Base-by-base conservation (phyloP, 2,113 vertebrate genomes). In the Bubo bubo region DNA sequence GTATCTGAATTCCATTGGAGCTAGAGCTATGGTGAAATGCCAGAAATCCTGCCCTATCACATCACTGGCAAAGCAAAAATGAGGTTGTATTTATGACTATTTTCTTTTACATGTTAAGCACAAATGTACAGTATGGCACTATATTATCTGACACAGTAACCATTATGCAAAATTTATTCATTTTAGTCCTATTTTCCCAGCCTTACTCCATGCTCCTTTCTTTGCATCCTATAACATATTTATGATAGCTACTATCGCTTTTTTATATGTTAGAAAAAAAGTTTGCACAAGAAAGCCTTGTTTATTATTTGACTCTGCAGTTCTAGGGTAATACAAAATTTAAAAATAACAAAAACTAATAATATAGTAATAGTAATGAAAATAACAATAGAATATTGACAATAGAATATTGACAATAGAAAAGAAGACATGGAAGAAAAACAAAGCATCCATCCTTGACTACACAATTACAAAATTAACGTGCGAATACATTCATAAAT, bases 401-500 rank as follows among this genome's bases (percentile, higher is more conserved):
- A 86, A 27, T 16, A 83, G 75, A 86, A 93, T 86, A 74, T 83
- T 94, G 47, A 8, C 75, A 86, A 27, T 19, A 86, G 75, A 86
- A 93, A 72, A 80, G 32, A 10, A 56, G 24, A 74, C 8, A 30
- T 19, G 35, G 49, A 79, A 86, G 24, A 63, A 71, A 92, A 89
- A 60, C 35, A 96, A 85, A 73, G 34, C 41, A 82, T 82, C 49
- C 63, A 76, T 58, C 74, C 77, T 79, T 86, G 81, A 76, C 66
- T 94, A 70, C 45, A 73, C 26, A 88, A 93, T 91, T 52, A 92
- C 63, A 95, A 95, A 97, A 93, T 86, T 88, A 86, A 77, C 71
- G 79, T 88, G 85, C 75, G 95, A 96, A 93, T 90, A 37, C 58
- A 77, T 83, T 92, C 74, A 95, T 93, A 92, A 96, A 93, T 83